phyloP scores from a whole-genome alignment of 2,113 vertebrate genomes.

The Ochotona curzoniae region DNA sequence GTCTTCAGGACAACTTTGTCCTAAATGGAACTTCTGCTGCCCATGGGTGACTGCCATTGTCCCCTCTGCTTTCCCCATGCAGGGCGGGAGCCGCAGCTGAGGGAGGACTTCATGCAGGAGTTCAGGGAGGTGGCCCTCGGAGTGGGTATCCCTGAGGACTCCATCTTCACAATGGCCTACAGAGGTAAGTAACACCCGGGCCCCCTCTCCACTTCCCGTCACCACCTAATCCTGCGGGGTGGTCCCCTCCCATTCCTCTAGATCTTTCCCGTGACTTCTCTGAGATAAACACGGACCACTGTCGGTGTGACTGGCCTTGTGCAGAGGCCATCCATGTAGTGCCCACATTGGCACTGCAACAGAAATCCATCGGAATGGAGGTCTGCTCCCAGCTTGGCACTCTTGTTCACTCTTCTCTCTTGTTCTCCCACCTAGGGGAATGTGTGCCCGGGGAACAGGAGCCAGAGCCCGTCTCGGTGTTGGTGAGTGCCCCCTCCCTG shows the following conservation, averaged over 20 bases:
- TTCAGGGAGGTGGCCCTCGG: slow-evolving; percentile 89
- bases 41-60: neutral
- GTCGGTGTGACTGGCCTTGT: too few species aligned
- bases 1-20: neutral
- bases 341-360: neutral
- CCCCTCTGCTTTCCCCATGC: neutral
- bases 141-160: slow-evolving; percentile 86
- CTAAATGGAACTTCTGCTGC: neutral
- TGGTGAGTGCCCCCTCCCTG: slow-evolving; percentile 72
- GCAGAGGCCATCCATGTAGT: rapidly evolving
- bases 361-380: neutral
- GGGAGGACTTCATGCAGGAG: slow-evolving; percentile 86
- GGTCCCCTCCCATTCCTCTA: neutral
- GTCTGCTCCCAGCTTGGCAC: neutral
- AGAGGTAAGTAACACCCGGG: slow-evolving; percentile 85
- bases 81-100: slow-evolving; percentile 89
- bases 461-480: neutral
- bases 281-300: neutral
- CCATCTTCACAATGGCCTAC: slow-evolving; percentile 86
- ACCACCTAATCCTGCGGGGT: neutral
- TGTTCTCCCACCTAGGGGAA: slow-evolving; percentile 84
- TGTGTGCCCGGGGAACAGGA: slow-evolving; percentile 89
- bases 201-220: too few species aligned
- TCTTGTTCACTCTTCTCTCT: slow-evolving; percentile 20
- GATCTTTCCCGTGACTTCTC: neutral